These are phyloP conservation scores for Dioctria rufipes DNA, from an alignment of 2,888 invertebrate species.

Conservation along the genomic window DNA sequence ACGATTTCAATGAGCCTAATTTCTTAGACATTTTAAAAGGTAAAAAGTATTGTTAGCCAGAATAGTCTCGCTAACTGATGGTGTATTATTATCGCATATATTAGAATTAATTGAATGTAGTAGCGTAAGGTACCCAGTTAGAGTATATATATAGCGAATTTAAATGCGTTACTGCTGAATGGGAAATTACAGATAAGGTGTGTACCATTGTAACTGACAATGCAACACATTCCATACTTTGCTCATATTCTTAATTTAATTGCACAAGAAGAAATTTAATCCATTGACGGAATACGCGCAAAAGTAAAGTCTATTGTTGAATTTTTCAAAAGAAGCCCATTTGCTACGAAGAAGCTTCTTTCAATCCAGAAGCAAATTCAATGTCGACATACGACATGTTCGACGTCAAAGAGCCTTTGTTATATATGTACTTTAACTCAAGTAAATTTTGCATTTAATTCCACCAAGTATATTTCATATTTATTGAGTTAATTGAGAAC, in stretches of 20 bases:
- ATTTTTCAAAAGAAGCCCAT: slow-evolving; percentile 44
- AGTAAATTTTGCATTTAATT: neutral
- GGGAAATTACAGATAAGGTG: slow-evolving; percentile 45
- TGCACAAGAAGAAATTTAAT: slow-evolving; percentile 53
- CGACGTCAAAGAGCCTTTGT: slow-evolving; percentile 42
- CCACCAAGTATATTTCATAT: slow-evolving; percentile 52
- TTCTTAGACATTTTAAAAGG: no score
- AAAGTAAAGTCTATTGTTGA: slow-evolving; percentile 47
- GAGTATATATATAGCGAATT: slow-evolving; percentile 57
- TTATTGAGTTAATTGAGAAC: no score
- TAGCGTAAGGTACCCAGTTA: slow-evolving; percentile 59
- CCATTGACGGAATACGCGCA: slow-evolving; percentile 38
- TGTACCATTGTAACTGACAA: slow-evolving; percentile 60
- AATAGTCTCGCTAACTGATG: slow-evolving; percentile 1
- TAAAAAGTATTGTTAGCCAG: no score
- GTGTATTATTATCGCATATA: slow-evolving; percentile 57
- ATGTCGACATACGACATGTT: slow-evolving; percentile 60
- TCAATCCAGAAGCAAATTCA: slow-evolving; percentile 18
- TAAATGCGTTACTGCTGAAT: slow-evolving; percentile 54
- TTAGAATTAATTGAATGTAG: slow-evolving; percentile 57
- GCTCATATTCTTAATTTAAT: slow-evolving; percentile 61
- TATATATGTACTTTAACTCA: neutral
- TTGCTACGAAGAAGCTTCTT: slow-evolving; percentile 17
- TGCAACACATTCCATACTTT: slow-evolving; percentile 60
- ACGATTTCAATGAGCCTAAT: no score